Base-by-base conservation (phyloP, 2,113 vertebrate species). In the Psettodes erumei region DNA sequence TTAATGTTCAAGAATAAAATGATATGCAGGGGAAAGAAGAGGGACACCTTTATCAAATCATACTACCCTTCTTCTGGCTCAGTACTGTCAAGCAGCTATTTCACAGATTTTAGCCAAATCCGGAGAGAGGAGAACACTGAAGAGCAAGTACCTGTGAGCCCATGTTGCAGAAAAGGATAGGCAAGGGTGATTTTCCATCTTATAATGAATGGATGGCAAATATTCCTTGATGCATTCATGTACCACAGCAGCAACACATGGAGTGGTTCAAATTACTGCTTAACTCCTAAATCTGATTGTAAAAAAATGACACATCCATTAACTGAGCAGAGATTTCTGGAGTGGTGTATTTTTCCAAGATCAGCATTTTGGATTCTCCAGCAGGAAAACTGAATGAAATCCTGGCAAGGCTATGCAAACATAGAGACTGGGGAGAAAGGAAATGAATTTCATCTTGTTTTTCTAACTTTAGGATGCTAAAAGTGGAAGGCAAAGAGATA, bases 191-290 rank as follows among this genome's bases (percentile, higher is more conserved):
- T 84, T 73, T 82, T 85, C 75, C 80, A 83, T 90, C 73, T 77
- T 75, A 84, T 81, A 88, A 81, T 79, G 77, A 88, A 86, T 71
- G 77, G 75, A 85, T 75, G 81, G 81, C 58, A 86, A 77, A 89
- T 81, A 84, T 76, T 85, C 60, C 84, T 85, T 74, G 83, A 89
- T 25, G 54, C 78, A 84, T 61, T 83, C 77, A 82, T 54, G 74
- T 27, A 88, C 70, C 71, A 77, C 60, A 21, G 61, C 23, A 8
- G 50, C 19, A 40, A 77, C 65, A 66, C 75, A 68, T 56, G 27
- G 55, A 75, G 74, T 45, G 35, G 78, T 51, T 88, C 78, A 74
- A 84, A 80, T 88, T 63, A 69, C 77, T 63, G 68, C 53, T 77
- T 63, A 61, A 51, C 38, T 75, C 43, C 53, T 61, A 75, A n/a